Evolutionary conservation across 2,113 vertebrate species (phyloP), one percentile per base, ranked within the genome.

Genomic region (Forbesichthys papilliferus): DNA sequence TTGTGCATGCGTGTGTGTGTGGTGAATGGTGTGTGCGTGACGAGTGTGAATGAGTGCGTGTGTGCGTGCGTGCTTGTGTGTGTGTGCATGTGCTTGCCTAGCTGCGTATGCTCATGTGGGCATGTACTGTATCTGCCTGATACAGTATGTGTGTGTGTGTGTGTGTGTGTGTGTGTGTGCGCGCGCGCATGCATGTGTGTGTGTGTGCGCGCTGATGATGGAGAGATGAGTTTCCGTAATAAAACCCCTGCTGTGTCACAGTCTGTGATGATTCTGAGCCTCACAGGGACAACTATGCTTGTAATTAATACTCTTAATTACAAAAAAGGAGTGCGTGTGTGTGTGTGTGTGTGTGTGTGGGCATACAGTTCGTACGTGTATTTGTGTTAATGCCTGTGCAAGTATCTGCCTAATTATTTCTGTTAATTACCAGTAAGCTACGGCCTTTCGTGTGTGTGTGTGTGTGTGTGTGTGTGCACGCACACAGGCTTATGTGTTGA

Each of bases 231-330:
- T 88, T 89, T 81, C 77, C 85, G 85, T 71, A 87, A 86, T 87
- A 86, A 74, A 81, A 87, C 46, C 74, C 83, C 77, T 74, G 79
- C 86, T 84, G 86, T 1, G 81, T 78, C 75, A 75, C 75, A 85
- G 83, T 85, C 85, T 80, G 84, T 87, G 86, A 89, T 82, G 87
- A 91, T 87, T 85, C 83, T 51, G 74, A 76, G 83, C 80, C 90
- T 89, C 88, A 79, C 73, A 82, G 88, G 87, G 80, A 89, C 81
- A 83, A 84, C 83, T 85, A 84, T 78, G 83, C 80, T 84, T 84
- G 84, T 87, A 89, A 91, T 90, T 91, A 91, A 91, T 91, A 85
- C 88, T 86, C 86, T 87, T 90, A 90, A 89, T 90, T 89, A 89
- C 71, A 65, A 76, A 79, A 84, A 83, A 79, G 80, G 78, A 81